phyloP scores from a whole-genome alignment of 1,140 invertebrate genomes.

The Bombus huntii region DNA sequence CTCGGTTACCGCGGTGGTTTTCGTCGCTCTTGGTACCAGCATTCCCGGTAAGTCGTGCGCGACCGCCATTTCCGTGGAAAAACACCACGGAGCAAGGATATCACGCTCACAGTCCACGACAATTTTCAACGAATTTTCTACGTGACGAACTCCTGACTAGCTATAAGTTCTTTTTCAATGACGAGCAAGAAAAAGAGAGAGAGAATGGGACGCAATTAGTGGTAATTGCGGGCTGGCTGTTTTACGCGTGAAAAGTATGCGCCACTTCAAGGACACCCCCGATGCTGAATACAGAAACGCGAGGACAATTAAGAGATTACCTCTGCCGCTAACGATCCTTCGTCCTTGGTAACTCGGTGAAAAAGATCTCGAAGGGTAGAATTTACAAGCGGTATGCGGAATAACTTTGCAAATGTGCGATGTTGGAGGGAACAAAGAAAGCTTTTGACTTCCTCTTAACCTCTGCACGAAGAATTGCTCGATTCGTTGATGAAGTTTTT shows the following conservation, averaged over 20 bases:
- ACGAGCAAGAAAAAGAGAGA: neutral
- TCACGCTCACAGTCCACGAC: no score
- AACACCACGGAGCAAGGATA: neutral
- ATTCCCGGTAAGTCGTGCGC: slow-evolving; percentile 91
- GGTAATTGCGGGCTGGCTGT: slow-evolving; percentile 9
- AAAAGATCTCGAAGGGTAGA: neutral
- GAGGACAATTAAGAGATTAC: neutral
- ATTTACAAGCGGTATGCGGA: no score
- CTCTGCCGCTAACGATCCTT: neutral
- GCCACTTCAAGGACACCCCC: neutral
- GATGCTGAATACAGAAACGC: neutral
- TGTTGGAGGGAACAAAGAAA: no score
- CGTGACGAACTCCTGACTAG: neutral
- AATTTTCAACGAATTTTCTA: slow-evolving; percentile 8
- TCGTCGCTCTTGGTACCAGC: slow-evolving; percentile 97
- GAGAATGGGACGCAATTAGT: slow-evolving; percentile 4
- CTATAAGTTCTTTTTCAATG: neutral
- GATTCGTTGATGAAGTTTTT: no score
- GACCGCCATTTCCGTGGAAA: neutral
- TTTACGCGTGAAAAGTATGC: neutral
- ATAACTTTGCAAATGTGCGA: no score
- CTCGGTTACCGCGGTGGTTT: slow-evolving; percentile 97
- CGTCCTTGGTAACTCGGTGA: neutral
- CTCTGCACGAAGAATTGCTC: no score
- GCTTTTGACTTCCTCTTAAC: no score